Conservation (phyloP, 2,888 invertebrate species). For the Ptychoptera albimana region DNA sequence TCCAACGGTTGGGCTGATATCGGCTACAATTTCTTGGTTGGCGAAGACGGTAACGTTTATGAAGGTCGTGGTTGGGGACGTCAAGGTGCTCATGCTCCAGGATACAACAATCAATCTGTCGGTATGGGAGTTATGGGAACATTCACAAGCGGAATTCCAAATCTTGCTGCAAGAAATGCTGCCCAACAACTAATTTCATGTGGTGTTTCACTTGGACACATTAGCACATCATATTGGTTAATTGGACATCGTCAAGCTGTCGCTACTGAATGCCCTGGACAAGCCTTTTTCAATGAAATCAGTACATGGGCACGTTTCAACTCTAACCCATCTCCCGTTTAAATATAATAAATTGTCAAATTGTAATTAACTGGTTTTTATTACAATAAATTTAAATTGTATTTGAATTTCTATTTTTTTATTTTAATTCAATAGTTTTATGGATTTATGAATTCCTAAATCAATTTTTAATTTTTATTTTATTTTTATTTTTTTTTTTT, state of each 20-base stretch:
- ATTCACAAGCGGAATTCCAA: slow-evolving; percentile 31
- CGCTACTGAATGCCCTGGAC: slow-evolving; percentile 53
- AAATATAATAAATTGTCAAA: not conserved
- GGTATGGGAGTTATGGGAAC: slow-evolving; percentile 50
- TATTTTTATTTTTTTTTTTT: too few relatives aligned
- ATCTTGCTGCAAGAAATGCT: slow-evolving; percentile 38
- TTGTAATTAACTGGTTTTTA: slow-evolving; percentile 2
- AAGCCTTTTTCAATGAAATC: slow-evolving; percentile 40
- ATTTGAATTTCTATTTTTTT: too few relatives aligned
- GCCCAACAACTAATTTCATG: slow-evolving; percentile 41
- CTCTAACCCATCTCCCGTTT: too few relatives aligned
- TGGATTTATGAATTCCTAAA: too few relatives aligned
- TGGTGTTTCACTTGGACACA: slow-evolving; percentile 43
- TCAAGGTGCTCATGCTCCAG: slow-evolving; percentile 53
- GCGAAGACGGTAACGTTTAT: slow-evolving; percentile 54
- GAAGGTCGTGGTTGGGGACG: slow-evolving; percentile 53
- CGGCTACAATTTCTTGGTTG: slow-evolving; percentile 54
- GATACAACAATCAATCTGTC: slow-evolving; percentile 48
- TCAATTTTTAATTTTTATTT: too few relatives aligned
- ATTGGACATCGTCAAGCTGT: slow-evolving; percentile 47
- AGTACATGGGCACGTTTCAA: slow-evolving; percentile 35
- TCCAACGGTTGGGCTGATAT: slow-evolving; percentile 50
- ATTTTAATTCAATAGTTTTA: too few relatives aligned
- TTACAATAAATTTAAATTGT: not conserved
- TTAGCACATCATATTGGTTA: slow-evolving; percentile 40